phyloP scores from a whole-genome alignment of 2,888 invertebrate species.

The Papilio demoleus region DNA sequence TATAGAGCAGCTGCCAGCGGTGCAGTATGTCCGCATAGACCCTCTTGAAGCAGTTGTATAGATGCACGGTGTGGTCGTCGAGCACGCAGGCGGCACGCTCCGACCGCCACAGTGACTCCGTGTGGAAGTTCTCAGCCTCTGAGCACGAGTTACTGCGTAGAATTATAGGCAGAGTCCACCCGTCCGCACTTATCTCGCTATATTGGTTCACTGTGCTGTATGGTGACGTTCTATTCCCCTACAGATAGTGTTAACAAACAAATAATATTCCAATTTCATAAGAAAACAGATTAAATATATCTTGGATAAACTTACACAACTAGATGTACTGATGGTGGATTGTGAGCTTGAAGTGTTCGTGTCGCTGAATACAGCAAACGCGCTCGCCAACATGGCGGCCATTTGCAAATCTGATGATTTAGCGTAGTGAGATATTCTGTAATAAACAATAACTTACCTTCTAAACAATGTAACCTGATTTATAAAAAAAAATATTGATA shows the following conservation, averaged over 20 bases:
- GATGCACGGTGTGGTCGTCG: constrained; percentile 75
- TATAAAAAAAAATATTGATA: no score
- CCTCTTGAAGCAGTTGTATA: constrained; percentile 93
- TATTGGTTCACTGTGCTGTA: constrained; percentile 93
- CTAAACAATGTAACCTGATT: no score
- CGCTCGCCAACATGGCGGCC: constrained; percentile 96
- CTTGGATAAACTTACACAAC: constrained; percentile 64
- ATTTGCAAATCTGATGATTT: constrained; percentile 94
- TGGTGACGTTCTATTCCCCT: constrained; percentile 89
- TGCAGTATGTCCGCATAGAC: constrained; percentile 95
- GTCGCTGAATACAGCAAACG: constrained; percentile 89
- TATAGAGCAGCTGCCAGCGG: constrained; percentile 91
- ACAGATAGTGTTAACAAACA: background rate
- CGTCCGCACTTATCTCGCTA: constrained; percentile 89
- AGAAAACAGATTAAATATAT: background rate
- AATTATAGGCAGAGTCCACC: constrained; percentile 88
- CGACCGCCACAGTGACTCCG: constrained; percentile 69
- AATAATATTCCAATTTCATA: background rate
- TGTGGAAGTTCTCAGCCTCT: constrained; percentile 89
- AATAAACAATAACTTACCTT: no score
- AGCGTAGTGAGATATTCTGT: constrained; percentile 91
- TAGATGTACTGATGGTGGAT: constrained; percentile 80
- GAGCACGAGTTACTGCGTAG: constrained; percentile 94
- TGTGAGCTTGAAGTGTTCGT: constrained; percentile 80
- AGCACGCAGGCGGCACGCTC: constrained; percentile 71